Evolutionary conservation across 2,888 invertebrate species (phyloP), one percentile per base, ranked within the genome.

Genomic region (Gibbula magus): DNA sequence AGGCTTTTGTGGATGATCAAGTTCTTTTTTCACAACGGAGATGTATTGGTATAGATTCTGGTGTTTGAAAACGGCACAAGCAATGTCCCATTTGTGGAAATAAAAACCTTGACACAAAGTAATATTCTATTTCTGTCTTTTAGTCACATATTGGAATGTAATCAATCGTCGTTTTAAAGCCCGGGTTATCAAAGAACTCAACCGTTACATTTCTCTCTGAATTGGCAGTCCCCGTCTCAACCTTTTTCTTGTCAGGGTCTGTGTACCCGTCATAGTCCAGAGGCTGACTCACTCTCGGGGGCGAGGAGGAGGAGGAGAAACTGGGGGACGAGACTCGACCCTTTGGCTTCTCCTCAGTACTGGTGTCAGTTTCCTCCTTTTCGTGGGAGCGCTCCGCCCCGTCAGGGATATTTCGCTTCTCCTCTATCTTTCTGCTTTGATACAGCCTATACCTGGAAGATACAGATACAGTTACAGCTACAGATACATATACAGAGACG

Each of bases 401-500:
- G 35, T 70, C 70, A 18, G 70, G 70, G 39, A 70, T 70, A 39
- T 70, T 70, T 13, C 70, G 70, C 20, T 70, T 35, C 35, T 70
- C 35, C n/a, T 70, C 70, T 35, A 70, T 35, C n/a, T 70, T 70
- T n/a, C 70, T 70, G 35, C 70, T 70, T 25, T 32, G 70, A 39
- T 70, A 70, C 20, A 32, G 70, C 39, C 39, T 70, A 39, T 70
- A 39, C 20, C 70, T 70, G 20, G 32, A 70, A n/a, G n/a, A n/a
- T n/a, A n/a, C n/a, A n/a, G n/a, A n/a, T n/a, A n/a, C n/a, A n/a
- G n/a, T n/a, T n/a, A n/a, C n/a, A n/a, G n/a, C n/a, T n/a, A n/a
- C n/a, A n/a, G n/a, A n/a, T n/a, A n/a, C n/a, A n/a, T n/a, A n/a
- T n/a, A n/a, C n/a, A n/a, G n/a, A n/a, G n/a, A n/a, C n/a, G n/a